Conservation (phyloP, 2,888 invertebrate genomes). For the Drosophila suboccidentalis region DNA sequence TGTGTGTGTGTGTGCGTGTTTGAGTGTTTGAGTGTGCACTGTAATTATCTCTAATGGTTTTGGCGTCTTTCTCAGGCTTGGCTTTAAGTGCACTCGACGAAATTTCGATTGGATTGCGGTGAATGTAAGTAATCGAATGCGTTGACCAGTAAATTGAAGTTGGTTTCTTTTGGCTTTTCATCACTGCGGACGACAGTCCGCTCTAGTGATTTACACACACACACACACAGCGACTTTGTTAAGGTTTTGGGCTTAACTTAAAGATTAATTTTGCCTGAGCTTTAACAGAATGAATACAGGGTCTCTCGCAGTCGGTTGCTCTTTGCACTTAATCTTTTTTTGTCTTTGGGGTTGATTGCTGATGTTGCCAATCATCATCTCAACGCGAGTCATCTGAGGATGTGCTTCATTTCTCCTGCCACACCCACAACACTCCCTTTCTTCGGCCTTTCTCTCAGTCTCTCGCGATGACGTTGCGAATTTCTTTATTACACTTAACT, state of each 20-base stretch:
- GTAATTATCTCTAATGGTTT: slow-evolving; percentile 55
- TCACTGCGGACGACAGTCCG: too few species aligned
- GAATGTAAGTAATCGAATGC: slow-evolving; percentile 42
- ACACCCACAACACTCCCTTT: not conserved
- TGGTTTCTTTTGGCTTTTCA: slow-evolving; percentile 44
- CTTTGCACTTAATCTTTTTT: not conserved
- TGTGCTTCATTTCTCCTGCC: slow-evolving; percentile 17
- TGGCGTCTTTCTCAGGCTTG: slow-evolving; percentile 27
- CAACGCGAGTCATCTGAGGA: slow-evolving; percentile 6
- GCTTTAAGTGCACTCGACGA: slow-evolving; percentile 44
- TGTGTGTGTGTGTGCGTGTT: not conserved
- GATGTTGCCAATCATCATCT: slow-evolving; percentile 6
- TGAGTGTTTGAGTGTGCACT: slow-evolving; percentile 17
- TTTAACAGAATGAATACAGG: not conserved
- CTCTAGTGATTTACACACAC: slow-evolving; percentile 59
- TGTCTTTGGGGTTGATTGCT: not conserved
- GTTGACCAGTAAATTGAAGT: slow-evolving; percentile 21
- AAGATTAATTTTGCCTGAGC: not conserved
- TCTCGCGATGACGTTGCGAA: slow-evolving; percentile 26
- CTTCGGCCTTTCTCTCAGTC: not conserved
- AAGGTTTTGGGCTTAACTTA: not conserved
- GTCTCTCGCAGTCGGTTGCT: not conserved
- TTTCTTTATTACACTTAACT: slow-evolving; percentile 70
- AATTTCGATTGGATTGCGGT: slow-evolving; percentile 9
- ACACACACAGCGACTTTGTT: slow-evolving; percentile 2